These are phyloP conservation scores for Cricetomys ansorgei DNA, from an alignment of 2,113 vertebrate species.

Conservation along the genomic window DNA sequence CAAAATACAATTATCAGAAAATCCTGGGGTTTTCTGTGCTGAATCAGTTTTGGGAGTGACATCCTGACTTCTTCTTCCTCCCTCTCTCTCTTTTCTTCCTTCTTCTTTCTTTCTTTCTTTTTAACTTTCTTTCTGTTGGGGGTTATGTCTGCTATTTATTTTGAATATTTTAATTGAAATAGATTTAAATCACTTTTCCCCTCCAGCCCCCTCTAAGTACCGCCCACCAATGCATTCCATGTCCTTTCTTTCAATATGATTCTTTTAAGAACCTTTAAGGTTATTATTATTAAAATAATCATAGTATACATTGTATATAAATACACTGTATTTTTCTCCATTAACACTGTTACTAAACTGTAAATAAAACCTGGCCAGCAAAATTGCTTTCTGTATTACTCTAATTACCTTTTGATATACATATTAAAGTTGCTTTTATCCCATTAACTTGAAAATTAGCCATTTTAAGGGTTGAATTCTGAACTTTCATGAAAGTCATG, in stretches of 20 bases:
- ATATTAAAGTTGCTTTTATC: neutral
- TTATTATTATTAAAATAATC: neutral
- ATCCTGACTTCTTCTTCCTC: neutral
- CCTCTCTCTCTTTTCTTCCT: no score
- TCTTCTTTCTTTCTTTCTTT: neutral
- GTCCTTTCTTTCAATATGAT: neutral
- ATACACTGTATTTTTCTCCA: neutral
- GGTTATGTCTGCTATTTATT: neutral
- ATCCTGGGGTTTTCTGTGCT: neutral
- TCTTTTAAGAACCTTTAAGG: no score
- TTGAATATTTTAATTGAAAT: neutral
- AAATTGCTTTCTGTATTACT: neutral
- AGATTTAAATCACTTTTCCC: neutral
- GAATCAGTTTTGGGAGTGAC: neutral
- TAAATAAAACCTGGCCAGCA: neutral
- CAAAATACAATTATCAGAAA: conserved; percentile 7
- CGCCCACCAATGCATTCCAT: no score
- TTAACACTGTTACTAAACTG: neutral
- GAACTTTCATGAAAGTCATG: conserved; percentile 4
- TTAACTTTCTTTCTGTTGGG: neutral
- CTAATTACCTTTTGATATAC: neutral
- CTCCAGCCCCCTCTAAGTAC: neutral
- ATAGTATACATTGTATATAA: neutral
- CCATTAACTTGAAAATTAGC: conserved; percentile 8
- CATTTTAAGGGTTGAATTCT: neutral